Evolutionary conservation across 2,113 vertebrate species (phyloP).

Genomic region (Corythaeola cristata): DNA sequence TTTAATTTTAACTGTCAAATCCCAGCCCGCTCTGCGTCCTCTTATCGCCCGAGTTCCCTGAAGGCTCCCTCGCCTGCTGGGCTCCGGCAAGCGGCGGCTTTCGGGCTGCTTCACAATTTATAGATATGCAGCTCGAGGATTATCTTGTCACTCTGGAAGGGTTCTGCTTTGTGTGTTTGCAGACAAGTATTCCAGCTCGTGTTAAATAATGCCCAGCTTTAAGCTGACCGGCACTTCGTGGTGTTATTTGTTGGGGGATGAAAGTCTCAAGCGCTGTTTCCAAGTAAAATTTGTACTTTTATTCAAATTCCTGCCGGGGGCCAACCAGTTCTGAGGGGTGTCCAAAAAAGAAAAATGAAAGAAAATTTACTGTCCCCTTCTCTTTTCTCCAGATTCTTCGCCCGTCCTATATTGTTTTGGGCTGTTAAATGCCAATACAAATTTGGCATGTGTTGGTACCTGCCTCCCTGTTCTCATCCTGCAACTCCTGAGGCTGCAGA

Average conservation of each 20-base stretch:
- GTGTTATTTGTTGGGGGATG: neutral
- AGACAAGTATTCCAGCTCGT: neutral
- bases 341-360: neutral
- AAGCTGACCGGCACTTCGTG: neutral
- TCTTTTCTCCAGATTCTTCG: neutral
- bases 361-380: neutral
- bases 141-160: neutral
- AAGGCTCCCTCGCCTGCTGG: neutral
- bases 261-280: neutral
- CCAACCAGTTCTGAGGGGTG: neutral
- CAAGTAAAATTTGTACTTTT: neutral
- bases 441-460: accelerated
- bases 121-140: neutral
- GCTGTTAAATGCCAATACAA: neutral
- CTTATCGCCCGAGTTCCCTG: neutral
- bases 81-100: neutral
- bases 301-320: neutral
- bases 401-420: neutral
- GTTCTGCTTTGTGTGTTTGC: neutral
- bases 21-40: neutral
- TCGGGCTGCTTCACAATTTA: neutral
- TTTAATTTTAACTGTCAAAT: conserved; percentile 10
- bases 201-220: neutral
- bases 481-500: neutral
- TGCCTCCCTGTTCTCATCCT: neutral